Conservation (phyloP, 1,140 invertebrate genomes). For the Drosophila suzukii region DNA sequence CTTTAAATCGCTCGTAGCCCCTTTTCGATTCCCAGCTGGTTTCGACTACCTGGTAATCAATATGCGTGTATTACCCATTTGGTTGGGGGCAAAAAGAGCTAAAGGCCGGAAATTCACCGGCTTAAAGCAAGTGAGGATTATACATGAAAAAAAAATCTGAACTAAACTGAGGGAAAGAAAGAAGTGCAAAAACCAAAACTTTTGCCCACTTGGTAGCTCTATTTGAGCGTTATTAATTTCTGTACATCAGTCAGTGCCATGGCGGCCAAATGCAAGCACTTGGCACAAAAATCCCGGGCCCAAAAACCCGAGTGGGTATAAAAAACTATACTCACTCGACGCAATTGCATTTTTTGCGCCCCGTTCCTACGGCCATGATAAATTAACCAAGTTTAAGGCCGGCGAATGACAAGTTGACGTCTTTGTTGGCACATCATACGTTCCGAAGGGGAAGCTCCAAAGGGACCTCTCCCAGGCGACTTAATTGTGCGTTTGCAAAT, state of each 20-base stretch:
- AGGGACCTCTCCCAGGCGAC: conserved; percentile 51
- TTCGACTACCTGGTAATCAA: conserved; percentile 58
- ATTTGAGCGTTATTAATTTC: conserved; percentile 80
- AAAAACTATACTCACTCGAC: conserved; percentile 30
- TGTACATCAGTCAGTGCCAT: conserved; percentile 64
- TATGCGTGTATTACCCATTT: conserved; percentile 68
- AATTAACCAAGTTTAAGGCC: conserved; percentile 69
- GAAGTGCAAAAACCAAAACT: background rate
- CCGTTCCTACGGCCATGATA: conserved; percentile 47
- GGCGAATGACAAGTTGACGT: conserved; percentile 71
- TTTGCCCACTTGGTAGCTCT: conserved; percentile 58
- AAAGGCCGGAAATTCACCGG: conserved; percentile 63
- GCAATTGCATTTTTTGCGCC: conserved; percentile 51
- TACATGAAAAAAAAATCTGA: conserved; percentile 1
- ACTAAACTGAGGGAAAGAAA: background rate
- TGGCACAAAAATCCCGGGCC: conserved; percentile 35
- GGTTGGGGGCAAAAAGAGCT: conserved; percentile 19
- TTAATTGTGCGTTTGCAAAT: conserved; percentile 74
- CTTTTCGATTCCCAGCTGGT: background rate
- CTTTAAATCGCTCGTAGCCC: conserved; percentile 22
- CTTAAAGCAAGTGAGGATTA: conserved; percentile 45
- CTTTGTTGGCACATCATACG: conserved; percentile 55
- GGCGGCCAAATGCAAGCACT: conserved; percentile 58
- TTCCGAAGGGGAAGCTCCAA: conserved; percentile 41
- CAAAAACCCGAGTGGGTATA: conserved; percentile 11